Evolutionary conservation across 2,113 vertebrate species (phyloP), one percentile per base, ranked within the genome.

Genomic region (Toxotes jaculatrix): DNA sequence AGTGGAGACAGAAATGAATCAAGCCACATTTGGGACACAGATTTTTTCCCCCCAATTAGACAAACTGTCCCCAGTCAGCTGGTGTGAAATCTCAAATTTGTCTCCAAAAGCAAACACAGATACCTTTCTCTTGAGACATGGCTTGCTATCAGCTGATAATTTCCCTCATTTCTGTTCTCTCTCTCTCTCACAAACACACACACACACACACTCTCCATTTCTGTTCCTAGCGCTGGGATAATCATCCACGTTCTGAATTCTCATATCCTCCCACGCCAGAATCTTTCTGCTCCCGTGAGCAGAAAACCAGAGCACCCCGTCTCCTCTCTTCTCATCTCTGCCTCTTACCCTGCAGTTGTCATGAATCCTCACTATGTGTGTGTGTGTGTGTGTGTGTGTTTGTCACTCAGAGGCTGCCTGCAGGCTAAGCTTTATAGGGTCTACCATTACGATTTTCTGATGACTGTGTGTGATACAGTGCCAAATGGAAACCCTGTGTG

Each of bases 251-350:
- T 91, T 93, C 71, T 89, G 86, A 88, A 90, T 91, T 90, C 87
- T 93, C 89, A 91, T 89, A 92, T 93, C 90, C 90, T 91, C 91
- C 92, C 83, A 93, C 88, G 83, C 83, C 87, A 74, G 85, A 88
- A 88, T 94, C 79, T 84, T 94, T 92, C 91, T 93, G 93, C 92
- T 89, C 88, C 83, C 79, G 55, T 88, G 87, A 92, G 92, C 89
- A 80, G 88, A 89, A 91, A 93, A 87, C 87, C 86, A 91, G 87
- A 90, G 80, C 86, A 61, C 74, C 86, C 77, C 65, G 32, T 91
- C 87, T 92, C 81, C 77, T 86, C 80, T 84, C 73, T 53, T 91
- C 91, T 89, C 88, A 84, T 90, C 90, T 84, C 45, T 36, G 49
- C 74, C 80, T 93, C 86, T 88, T 73, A 84, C 78, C 77, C 84